These are phyloP conservation scores for Malaclemys terrapin DNA, from an alignment of 2,113 vertebrate species.

Conservation along the genomic window DNA sequence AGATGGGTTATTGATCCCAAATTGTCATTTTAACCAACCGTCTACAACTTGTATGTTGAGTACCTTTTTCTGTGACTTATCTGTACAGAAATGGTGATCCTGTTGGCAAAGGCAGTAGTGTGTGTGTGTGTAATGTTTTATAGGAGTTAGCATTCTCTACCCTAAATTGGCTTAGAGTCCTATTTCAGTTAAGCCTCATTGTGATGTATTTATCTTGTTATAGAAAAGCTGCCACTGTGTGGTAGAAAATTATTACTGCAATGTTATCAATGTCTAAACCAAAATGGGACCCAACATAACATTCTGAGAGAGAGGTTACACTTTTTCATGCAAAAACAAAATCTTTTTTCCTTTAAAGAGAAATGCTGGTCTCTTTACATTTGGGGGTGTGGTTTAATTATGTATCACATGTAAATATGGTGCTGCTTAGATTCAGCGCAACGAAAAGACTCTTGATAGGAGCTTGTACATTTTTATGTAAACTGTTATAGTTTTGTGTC, in stretches of 20 bases:
- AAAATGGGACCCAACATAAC: not conserved
- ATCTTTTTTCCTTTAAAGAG: not conserved
- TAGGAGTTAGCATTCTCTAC: not conserved
- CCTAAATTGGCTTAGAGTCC: not conserved
- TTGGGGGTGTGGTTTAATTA: not conserved
- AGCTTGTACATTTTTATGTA: constrained; percentile 2
- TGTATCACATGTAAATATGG: not conserved
- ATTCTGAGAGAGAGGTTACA: not conserved
- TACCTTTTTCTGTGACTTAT: not conserved
- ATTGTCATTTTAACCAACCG: not conserved
- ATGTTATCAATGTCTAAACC: not conserved
- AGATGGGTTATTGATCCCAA: not conserved
- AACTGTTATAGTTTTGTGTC: constrained; percentile 9
- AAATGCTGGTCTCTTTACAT: not conserved
- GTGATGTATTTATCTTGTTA: not conserved
- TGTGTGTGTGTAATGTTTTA: not conserved
- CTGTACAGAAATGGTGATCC: not conserved
- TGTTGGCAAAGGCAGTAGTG: accelerated
- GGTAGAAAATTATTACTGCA: constrained; percentile 25
- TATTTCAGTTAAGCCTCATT: not conserved
- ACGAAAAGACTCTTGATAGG: not conserved
- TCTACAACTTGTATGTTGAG: not conserved
- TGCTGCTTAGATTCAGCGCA: not conserved
- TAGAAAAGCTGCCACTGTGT: constrained; percentile 68
- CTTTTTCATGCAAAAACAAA: not conserved